phyloP scores from a whole-genome alignment of 2,113 vertebrate species.

The Rissa tridactyla region DNA sequence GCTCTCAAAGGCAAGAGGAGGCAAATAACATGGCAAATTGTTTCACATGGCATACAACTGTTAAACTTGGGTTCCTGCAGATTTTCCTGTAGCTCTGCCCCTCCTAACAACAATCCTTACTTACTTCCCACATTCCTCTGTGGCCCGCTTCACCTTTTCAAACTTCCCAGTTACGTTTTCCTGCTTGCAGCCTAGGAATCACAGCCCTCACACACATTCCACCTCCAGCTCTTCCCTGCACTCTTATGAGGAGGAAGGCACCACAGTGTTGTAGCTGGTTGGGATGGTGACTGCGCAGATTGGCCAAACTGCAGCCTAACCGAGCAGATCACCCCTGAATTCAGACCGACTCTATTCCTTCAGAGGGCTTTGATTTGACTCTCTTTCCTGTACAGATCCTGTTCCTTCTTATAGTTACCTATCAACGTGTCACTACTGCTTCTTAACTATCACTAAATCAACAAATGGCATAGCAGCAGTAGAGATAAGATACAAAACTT shows the following conservation, averaged over 20 bases:
- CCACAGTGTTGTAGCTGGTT: neutral
- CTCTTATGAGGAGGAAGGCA: neutral
- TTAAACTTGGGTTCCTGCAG: neutral
- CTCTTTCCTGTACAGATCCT: neutral
- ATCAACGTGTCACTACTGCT: neutral
- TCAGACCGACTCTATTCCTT: fast-evolving
- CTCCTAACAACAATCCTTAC: neutral
- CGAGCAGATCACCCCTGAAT: neutral
- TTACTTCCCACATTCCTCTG: neutral
- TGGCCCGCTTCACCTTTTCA: neutral
- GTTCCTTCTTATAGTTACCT: neutral
- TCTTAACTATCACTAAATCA: neutral
- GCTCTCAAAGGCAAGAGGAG: neutral
- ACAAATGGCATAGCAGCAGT: neutral
- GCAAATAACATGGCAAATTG: neutral
- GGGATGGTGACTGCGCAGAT: neutral
- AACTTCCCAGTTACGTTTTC: neutral
- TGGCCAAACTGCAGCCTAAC: neutral
- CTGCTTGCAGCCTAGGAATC: neutral
- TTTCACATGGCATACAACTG: neutral
- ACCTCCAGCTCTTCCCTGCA: neutral
- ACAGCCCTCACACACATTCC: neutral
- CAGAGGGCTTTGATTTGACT: neutral
- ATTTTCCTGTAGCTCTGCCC: neutral
- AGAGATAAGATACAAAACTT: neutral